A percentile compares a stretch with the other conserved stretches of the same genome.
phyloP scores from a whole-genome alignment of 2,888 invertebrate species.

The Hyalella azteca region DNA sequence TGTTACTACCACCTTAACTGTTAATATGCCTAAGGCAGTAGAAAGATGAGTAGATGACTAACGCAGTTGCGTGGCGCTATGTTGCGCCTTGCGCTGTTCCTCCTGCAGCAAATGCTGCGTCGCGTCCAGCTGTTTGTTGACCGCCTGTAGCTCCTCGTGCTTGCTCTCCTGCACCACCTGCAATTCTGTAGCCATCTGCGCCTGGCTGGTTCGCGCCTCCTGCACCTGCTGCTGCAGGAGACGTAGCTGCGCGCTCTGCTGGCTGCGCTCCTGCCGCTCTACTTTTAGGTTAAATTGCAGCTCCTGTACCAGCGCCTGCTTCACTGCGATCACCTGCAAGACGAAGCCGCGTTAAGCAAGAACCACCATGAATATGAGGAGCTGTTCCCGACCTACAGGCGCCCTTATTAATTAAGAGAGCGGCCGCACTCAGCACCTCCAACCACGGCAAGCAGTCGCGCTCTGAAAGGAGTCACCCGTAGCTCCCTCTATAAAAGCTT shows the following conservation, averaged over 20 bases:
- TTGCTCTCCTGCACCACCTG: background rate
- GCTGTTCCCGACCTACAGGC: too few species aligned
- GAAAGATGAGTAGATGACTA: too few species aligned
- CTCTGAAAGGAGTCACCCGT: too few species aligned
- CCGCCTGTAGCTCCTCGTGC: conserved; percentile 22
- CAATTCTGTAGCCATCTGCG: background rate
- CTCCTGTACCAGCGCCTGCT: background rate
- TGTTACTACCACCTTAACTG: too few species aligned
- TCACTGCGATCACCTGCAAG: background rate
- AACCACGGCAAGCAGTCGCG: too few species aligned
- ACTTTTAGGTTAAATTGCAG: background rate
- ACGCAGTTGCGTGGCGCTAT: too few species aligned
- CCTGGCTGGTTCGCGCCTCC: background rate
- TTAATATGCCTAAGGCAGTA: too few species aligned
- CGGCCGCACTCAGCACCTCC: too few species aligned
- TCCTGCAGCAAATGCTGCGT: conserved; percentile 42
- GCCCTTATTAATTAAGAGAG: too few species aligned
- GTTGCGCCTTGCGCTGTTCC: conserved; percentile 40
- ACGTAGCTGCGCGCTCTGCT: background rate
- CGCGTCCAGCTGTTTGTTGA: conserved; percentile 23
- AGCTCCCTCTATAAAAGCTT: too few species aligned
- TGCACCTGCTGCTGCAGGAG: background rate
- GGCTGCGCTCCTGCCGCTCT: background rate
- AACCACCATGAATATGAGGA: background rate
- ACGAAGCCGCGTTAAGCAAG: too few species aligned